Base-by-base conservation (phyloP, 2,113 vertebrate species). In the Sinocyclocheilus maitianheensis region DNA sequence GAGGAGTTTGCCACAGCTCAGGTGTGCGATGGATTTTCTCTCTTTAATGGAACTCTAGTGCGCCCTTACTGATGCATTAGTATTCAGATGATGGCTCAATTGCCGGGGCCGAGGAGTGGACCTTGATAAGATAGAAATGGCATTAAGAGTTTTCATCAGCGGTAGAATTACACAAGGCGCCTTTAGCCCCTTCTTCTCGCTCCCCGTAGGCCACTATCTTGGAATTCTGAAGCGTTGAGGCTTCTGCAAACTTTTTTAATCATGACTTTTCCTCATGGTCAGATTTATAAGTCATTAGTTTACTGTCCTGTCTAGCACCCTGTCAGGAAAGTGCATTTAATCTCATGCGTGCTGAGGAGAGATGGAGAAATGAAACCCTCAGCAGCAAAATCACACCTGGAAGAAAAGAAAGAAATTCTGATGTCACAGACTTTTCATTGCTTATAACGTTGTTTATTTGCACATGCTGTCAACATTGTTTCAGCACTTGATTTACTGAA, bases 231-330 rank as follows among this genome's bases (percentile, higher is more conserved):
- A 62, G 84, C 91, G 85, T 90, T 91, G 86, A 89, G 84, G 89
- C 89, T 90, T 91, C 89, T 91, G 85, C 91, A 89, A 91, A 93
- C 91, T 69, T 92, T 93, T 92, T 89, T 91, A 93, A 95, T 95
- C 91, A 91, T 89, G 80, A 81, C 46, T 85, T 88, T 88, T 89
- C 87, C 84, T 92, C 90, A 86, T 89, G 89, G 88, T 90, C 91
- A 89, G 87, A 93, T 93, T 91, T 91, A 91, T 90, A 91, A 91
- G 85, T 88, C 89, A 93, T 93, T 92, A 90, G 88, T 91, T 92
- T 91, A 84, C 91, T 88, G 88, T 91, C 85, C 90, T 86, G 88
- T 84, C 58, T 62, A 78, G 85, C 87, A 86, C 87, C 89, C 88
- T 67, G 63, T 51, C 79, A 88, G 65, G 84, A 91, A 85, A 91